Evolutionary conservation across 2,888 invertebrate genomes (phyloP).

Genomic region (Nomada flava): DNA sequence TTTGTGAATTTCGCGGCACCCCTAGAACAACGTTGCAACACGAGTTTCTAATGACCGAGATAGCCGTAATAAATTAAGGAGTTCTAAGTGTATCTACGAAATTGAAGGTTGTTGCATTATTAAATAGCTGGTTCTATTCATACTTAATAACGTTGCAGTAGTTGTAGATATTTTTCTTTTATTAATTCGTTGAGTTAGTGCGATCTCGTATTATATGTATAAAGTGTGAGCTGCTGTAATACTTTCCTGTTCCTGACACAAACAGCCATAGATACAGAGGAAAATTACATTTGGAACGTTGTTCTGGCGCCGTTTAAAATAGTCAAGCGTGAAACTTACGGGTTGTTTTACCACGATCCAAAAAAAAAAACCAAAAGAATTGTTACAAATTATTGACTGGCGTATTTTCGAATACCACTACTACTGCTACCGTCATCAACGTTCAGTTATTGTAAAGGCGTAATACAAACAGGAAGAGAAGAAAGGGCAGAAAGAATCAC

Average conservation of each 20-base stretch:
- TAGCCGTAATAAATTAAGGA: background rate
- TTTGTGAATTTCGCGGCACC: slow-evolving; percentile 8
- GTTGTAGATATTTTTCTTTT: slow-evolving; percentile 12
- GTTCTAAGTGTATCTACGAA: background rate
- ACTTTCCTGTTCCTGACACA: background rate
- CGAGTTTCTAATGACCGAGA: background rate
- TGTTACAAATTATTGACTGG: slow-evolving; percentile 22
- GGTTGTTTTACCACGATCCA: slow-evolving; percentile 2
- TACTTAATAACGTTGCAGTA: slow-evolving; percentile 30
- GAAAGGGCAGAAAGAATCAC: slow-evolving; percentile 10
- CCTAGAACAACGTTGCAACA: slow-evolving; percentile 43
- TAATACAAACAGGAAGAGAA: background rate
- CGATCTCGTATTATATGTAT: slow-evolving; percentile 11
- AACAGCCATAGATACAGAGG: too few species aligned
- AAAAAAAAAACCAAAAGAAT: background rate
- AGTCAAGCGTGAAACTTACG: slow-evolving; percentile 21
- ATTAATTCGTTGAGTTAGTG: slow-evolving; percentile 5
- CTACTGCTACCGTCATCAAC: slow-evolving; percentile 63
- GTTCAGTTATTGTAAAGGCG: slow-evolving; percentile 55
- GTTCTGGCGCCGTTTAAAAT: slow-evolving; percentile 21
- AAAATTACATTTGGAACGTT: slow-evolving; percentile 21
- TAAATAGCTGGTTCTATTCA: slow-evolving; percentile 12
- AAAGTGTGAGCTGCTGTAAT: background rate
- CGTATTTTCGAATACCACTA: slow-evolving; percentile 20
- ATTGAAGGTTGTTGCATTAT: slow-evolving; percentile 4